Conservation (phyloP, 1,140 invertebrate species). For the Drosophila busckii region DNA sequence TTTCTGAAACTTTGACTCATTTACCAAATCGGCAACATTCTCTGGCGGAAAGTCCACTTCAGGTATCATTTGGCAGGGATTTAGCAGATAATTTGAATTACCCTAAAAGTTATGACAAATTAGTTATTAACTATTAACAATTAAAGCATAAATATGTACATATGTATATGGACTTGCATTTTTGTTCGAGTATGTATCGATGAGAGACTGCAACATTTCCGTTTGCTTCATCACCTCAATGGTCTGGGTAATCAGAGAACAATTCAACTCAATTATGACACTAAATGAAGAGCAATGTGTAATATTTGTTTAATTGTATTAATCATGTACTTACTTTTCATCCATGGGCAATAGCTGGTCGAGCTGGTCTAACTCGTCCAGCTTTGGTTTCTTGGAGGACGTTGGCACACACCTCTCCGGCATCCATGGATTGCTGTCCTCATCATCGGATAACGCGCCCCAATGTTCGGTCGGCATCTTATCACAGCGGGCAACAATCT, state of each 20-base stretch:
- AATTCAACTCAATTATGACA: constrained; percentile 50
- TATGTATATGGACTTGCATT: constrained; percentile 38
- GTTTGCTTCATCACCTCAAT: constrained; percentile 79
- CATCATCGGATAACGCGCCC: constrained; percentile 37
- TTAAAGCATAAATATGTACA: background rate
- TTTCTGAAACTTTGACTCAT: constrained; percentile 70
- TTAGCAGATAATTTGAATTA: constrained; percentile 66
- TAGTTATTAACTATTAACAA: background rate
- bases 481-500: too few species aligned
- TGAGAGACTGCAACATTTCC: constrained; percentile 72
- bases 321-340: constrained; percentile 23
- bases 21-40: constrained; percentile 68
- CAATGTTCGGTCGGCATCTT: constrained; percentile 59
- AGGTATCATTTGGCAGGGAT: constrained; percentile 77
- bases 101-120: constrained; percentile 36
- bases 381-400: constrained; percentile 36
- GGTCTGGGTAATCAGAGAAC: constrained; percentile 71
- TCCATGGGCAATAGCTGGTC: constrained; percentile 25
- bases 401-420: constrained; percentile 46
- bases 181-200: constrained; percentile 76
- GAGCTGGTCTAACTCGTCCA: constrained; percentile 45
- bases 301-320: too few species aligned
- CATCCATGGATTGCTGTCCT: constrained; percentile 7
- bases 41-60: constrained; percentile 75
- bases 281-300: background rate